Base-by-base conservation (phyloP, 2,888 invertebrate species). In the Zele albiditarsus region DNA sequence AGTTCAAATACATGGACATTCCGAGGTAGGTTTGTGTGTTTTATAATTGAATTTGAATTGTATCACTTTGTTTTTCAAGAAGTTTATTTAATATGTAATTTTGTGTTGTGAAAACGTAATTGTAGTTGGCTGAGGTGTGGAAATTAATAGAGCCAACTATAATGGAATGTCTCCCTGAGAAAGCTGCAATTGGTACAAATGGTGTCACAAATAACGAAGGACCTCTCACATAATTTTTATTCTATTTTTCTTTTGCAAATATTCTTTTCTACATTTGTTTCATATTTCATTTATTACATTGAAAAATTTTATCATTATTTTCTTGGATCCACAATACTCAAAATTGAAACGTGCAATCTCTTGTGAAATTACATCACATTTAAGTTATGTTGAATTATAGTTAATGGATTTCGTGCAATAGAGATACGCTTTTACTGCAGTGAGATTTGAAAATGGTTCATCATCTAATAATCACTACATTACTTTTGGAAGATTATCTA, bases 61-160 rank as follows among this genome's bases (percentile, higher is more conserved):
- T 71, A 69, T 20, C 67, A 74, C 74, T 53, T 53, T 8, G 60
- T 8, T 1, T 4, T 28, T 25, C 57, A n/a, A 78, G 75, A 57
- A 58, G 66, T 70, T 58, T 27, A 58, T 63, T 33, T 28, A 73
- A 72, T 75, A 73, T 49, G 49, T 67, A 49, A 42, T n/a, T 49
- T 4, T 66, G 38, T 42, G 71, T 71, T 74, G 27, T 49, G 16
- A 57, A 49, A 53, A 60, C 33, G 23, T 82, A 75, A 74, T 86
- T 90, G 78, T 84, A 92, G 92, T 85, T 92, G 76, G 90, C 91
- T 16, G 91, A 91, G 79, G 90, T 92, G 5, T 92, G 92, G 92
- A 90, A 90, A 78, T 84, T 90, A 71, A 91, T 92, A 68, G 90
- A 91, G 77, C 91, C 91, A 5, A 90, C 90, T 42, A 90, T 91